These are phyloP conservation scores for Tichodroma muraria DNA, from an alignment of 2,113 vertebrate species.

Conservation along the genomic window DNA sequence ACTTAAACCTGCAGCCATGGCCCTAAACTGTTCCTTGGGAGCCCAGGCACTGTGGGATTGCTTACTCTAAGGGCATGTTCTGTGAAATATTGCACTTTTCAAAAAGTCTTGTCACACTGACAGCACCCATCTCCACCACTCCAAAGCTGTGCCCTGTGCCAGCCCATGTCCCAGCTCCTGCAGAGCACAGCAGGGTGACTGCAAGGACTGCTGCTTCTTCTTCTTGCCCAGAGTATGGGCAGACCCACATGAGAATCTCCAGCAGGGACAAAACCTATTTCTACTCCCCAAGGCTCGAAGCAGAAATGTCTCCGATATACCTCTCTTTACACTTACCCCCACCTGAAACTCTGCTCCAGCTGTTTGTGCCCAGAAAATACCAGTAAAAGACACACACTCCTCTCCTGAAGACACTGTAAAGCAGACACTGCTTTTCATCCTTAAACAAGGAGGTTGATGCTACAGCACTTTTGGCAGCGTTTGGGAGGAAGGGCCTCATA, in stretches of 20 bases:
- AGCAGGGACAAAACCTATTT: background rate
- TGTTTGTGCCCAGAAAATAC: background rate
- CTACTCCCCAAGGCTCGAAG: background rate
- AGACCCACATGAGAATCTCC: background rate
- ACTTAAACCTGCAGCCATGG: background rate
- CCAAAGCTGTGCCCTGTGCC: background rate
- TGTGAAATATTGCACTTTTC: background rate
- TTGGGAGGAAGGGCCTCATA: background rate
- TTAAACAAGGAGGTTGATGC: background rate
- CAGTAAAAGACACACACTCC: background rate
- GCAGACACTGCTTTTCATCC: background rate
- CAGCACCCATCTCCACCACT: background rate
- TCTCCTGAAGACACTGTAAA: background rate
- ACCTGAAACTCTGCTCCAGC: background rate
- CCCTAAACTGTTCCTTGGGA: background rate
- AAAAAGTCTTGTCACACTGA: background rate
- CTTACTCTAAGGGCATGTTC: background rate
- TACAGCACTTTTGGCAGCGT: background rate
- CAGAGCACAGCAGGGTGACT: background rate
- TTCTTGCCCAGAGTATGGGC: background rate
- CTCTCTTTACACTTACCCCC: background rate
- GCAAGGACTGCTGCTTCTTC: background rate
- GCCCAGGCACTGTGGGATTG: background rate
- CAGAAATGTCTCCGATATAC: accelerated
- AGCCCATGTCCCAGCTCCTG: accelerated